phyloP scores from a whole-genome alignment of 2,888 invertebrate species.

The Brachyptera putata region DNA sequence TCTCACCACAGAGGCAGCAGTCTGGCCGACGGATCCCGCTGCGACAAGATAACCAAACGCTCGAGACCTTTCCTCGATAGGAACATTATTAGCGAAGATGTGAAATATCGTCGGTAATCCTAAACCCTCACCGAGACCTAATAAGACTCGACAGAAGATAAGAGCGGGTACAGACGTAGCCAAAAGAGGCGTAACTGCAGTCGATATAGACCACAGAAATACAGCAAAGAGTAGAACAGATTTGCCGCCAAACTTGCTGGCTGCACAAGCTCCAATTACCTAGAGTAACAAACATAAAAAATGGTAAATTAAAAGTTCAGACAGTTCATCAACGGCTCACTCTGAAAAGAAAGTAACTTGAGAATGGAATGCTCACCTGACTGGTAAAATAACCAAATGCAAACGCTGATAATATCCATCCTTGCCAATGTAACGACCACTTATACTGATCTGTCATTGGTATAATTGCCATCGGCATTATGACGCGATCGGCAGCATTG shows the following conservation, averaged over 20 bases:
- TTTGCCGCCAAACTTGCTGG: conserved; percentile 64
- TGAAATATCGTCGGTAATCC: conserved; percentile 67
- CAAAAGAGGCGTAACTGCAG: conserved; percentile 62
- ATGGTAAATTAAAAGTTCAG: not conserved
- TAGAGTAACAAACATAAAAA: conserved; percentile 34
- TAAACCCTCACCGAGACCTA: conserved; percentile 38
- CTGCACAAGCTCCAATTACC: conserved; percentile 64
- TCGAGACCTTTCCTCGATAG: conserved; percentile 65
- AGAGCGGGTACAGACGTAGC: conserved; percentile 61
- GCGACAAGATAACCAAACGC: conserved; percentile 70
- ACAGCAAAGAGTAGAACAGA: conserved; percentile 63
- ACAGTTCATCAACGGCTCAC: not conserved
- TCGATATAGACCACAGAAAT: conserved; percentile 67
- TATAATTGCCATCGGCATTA: conserved; percentile 74
- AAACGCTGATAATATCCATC: conserved; percentile 71
- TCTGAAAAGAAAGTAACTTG: not conserved
- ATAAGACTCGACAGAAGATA: conserved; percentile 59
- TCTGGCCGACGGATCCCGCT: conserved; percentile 70
- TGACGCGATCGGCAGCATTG: conserved; percentile 70
- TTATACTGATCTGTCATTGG: conserved; percentile 67
- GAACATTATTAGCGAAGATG: conserved; percentile 66
- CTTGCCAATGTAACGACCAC: conserved; percentile 67
- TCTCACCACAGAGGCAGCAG: conserved; percentile 65
- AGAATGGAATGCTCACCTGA: conserved; percentile 53
- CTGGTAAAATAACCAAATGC: conserved; percentile 72